Conservation (phyloP, 1,140 invertebrate species). For the Piezodorus guildinii region DNA sequence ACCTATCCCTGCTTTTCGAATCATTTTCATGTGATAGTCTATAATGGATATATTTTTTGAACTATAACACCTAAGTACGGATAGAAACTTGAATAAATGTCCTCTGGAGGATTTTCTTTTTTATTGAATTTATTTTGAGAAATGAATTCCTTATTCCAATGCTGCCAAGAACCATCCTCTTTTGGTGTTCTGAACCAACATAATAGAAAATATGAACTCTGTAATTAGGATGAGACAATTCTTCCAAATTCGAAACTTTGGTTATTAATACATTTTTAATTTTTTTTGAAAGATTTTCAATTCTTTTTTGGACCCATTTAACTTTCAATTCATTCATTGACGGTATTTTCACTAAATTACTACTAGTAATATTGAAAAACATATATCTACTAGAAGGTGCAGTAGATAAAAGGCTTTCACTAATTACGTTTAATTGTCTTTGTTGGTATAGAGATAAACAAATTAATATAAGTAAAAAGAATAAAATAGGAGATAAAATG, state of each 20-base stretch:
- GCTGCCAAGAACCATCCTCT: conserved; percentile 36
- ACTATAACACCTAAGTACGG: conserved; percentile 40
- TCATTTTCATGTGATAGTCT: conserved; percentile 37
- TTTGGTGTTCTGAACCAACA: conserved; percentile 37
- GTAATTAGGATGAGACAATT: conserved; percentile 33
- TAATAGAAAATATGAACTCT: conserved; percentile 42
- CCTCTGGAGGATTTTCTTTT: conserved; percentile 36
- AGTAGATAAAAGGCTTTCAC: too few relatives aligned
- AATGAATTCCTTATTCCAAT: conserved; percentile 40
- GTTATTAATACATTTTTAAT: conserved; percentile 22
- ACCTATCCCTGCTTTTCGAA: conserved; percentile 37
- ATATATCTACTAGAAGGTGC: too few relatives aligned
- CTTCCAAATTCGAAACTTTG: conserved; percentile 13
- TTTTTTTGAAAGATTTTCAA: conserved; percentile 27
- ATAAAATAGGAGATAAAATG: too few relatives aligned
- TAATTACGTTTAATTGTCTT: too few relatives aligned
- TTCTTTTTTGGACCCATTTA: conserved; percentile 26
- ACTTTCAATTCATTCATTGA: conserved; percentile 24
- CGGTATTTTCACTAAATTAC: conserved; percentile 18
- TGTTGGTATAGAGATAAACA: too few relatives aligned
- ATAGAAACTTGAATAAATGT: conserved; percentile 40
- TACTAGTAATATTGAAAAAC: background rate
- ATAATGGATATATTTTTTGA: conserved; percentile 37
- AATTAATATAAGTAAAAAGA: too few relatives aligned
- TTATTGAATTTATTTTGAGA: conserved; percentile 37